A percentile compares a stretch with the other conserved stretches of the same genome.
Conservation (phyloP, 1,140 invertebrate species). For the Cryptotermes secundus region DNA sequence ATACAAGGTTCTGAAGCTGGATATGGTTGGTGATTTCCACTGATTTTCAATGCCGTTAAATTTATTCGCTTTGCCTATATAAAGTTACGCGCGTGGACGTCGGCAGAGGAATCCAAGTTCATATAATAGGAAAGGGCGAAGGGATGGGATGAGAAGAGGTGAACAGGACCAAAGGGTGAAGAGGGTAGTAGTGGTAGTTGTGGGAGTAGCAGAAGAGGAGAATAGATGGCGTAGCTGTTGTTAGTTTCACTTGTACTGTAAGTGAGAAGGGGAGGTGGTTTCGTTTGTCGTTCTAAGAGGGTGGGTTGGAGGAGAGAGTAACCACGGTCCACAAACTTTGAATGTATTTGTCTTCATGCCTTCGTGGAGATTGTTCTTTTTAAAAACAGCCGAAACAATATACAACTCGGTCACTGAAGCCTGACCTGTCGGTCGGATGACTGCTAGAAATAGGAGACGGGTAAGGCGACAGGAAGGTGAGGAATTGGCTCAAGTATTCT, state of each 20-base stretch:
- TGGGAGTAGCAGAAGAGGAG: neutral
- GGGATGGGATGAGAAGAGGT: neutral
- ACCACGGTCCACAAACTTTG: conserved; percentile 17
- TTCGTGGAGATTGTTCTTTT: neutral
- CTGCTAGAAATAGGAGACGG: neutral
- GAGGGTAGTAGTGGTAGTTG: neutral
- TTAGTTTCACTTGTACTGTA: neutral
- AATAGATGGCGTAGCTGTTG: conserved; percentile 1
- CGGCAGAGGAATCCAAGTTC: neutral
- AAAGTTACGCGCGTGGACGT: neutral
- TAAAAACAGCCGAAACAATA: conserved; percentile 7
- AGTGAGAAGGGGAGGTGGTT: neutral
- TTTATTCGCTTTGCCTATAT: conserved; percentile 14
- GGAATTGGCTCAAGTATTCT: too few species aligned
- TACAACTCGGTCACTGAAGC: conserved; percentile 13
- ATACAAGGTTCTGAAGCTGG: conserved; percentile 4
- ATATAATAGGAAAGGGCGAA: neutral
- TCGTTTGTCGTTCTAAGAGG: conserved; percentile 3
- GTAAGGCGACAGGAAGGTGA: too few species aligned
- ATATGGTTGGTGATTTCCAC: conserved; percentile 19
- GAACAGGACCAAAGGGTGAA: neutral
- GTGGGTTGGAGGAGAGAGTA: neutral
- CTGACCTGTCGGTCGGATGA: neutral
- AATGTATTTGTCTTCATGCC: conserved; percentile 17
- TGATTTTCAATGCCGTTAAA: conserved; percentile 13